These are phyloP conservation scores for Zaprionus vittiger DNA, from an alignment of 1,140 invertebrate genomes.

Conservation along the genomic window DNA sequence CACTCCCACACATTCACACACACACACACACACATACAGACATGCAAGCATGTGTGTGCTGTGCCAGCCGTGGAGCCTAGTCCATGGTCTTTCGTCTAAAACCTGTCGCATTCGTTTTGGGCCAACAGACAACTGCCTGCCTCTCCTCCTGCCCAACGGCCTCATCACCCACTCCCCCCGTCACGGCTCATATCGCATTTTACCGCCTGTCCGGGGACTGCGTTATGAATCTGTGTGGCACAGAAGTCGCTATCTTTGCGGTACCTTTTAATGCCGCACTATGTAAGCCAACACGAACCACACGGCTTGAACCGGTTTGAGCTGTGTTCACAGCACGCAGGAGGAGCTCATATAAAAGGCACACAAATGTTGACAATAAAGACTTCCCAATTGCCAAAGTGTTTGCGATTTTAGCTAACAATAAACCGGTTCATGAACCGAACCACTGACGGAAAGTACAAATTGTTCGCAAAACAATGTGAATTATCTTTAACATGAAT, in stretches of 20 bases:
- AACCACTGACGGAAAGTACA: background rate
- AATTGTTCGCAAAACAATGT: too few relatives aligned
- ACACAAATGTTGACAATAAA: background rate
- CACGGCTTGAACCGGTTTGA: background rate
- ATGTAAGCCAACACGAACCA: background rate
- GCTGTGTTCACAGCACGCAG: background rate
- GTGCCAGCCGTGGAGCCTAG: background rate
- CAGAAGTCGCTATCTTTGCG: background rate
- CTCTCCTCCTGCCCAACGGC: background rate
- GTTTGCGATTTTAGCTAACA: background rate
- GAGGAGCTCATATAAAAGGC: background rate
- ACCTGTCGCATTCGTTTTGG: slow-evolving; percentile 56
- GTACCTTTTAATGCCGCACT: background rate
- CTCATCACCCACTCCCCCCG: background rate
- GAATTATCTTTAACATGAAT: too few relatives aligned
- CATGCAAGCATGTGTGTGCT: background rate
- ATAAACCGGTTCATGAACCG: slow-evolving; percentile 20
- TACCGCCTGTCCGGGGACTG: slow-evolving; percentile 40
- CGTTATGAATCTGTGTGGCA: slow-evolving; percentile 53
- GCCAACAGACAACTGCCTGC: slow-evolving; percentile 15
- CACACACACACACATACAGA: background rate
- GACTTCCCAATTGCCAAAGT: background rate
- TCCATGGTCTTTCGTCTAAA: slow-evolving; percentile 7
- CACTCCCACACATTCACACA: background rate
- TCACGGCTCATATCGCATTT: slow-evolving; percentile 71